Base-by-base conservation (phyloP, 2,113 vertebrate genomes). In the Hystrix brachyura region DNA sequence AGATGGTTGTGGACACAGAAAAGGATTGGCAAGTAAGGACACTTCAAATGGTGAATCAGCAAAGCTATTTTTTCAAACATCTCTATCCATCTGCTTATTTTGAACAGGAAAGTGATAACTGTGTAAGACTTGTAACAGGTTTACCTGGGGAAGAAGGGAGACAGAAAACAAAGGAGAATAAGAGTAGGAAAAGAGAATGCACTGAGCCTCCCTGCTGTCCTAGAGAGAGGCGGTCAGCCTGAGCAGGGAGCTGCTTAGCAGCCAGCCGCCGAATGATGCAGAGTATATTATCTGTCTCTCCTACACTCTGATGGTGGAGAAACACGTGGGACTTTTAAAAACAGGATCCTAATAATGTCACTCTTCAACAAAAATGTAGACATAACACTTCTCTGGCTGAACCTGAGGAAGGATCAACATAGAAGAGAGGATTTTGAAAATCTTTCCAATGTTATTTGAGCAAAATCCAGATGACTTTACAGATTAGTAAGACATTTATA, bases 61-160 rank as follows among this genome's bases (percentile, higher is more conserved):
- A 51, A 60, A 82, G 34, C 43, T 91, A 6, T 72, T 96, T 93
- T 38, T 84, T 69, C 57, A 85, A 23, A 57, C 18, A 64, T 84
- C 23, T 90, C 7, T 57, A 80, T 64, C 86, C 19, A 14, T 72
- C 57, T 87, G 11, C 14, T 84, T 76, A 76, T 43, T 91, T 94
- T 94, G 60, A 95, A 94, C 96, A 91, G n/a, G 27, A 96, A 32
- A 97, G 38, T 93, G 51, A 7, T 25, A 74, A 81, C 88, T 67
- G 43, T 7, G 27, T 80, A 76, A 89, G 43, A 12, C 27, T 27
- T 86, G 14, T 64, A 29, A 67, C 4, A 78, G 13, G 51, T 46
- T 97, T 93, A 88, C 34, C 15, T 38, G 60, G 19, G 38, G 62
- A 48, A 86, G 19, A 12, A 83, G 4, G 18, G 48, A 64, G 46